Evolutionary conservation across 2,797 vertebrate genomes (phyloP), one percentile per base, ranked within the genome.

Genomic region (Xenopus petersii): DNA sequence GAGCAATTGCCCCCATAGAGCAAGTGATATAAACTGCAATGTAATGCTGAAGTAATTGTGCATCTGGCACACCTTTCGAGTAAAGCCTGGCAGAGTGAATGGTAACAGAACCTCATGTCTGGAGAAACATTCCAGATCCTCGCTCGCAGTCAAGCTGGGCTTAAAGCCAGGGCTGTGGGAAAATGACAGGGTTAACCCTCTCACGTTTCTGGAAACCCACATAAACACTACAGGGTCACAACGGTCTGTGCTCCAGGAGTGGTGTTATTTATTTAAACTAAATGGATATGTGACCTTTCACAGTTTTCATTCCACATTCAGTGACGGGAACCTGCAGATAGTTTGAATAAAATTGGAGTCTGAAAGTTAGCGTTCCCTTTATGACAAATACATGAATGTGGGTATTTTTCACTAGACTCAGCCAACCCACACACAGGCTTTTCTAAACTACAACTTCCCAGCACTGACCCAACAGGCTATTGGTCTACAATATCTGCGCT

Each of bases 181-280:
- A 42, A 67, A 67, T 67, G 64, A 67, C 64, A 67, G 21, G 36
- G 64, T 49, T 12, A 67, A 21, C 64, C 47, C 46, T 51, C 12
- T 63, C 24, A 63, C 60, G 12, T 63, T 33, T n/a, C 60, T 63
- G 12, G 26, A 63, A 63, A 36, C 58, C 60, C 26, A 63, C 30
- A 63, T 63, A 33, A 63, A 63, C 60, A 36, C 21, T 30, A 63
- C 30, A 33, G 15, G 60, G 26, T 63, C 11, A 63, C 10, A 33
- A 63, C 33, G 30, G 9, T 6, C 60, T 63, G 60, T 36, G 60
- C 60, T 63, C 15, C 30, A 63, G 60, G 26, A 15, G 10, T 63
- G 26, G 0, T 24, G 24, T 63, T 63, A 63, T 63, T 63, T 63
- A 63, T 36, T 63, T 36, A 63, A 63, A 33, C 24, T 5, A 15